Conservation (phyloP, 2,888 invertebrate genomes). For the Drosophila gaucha region DNA sequence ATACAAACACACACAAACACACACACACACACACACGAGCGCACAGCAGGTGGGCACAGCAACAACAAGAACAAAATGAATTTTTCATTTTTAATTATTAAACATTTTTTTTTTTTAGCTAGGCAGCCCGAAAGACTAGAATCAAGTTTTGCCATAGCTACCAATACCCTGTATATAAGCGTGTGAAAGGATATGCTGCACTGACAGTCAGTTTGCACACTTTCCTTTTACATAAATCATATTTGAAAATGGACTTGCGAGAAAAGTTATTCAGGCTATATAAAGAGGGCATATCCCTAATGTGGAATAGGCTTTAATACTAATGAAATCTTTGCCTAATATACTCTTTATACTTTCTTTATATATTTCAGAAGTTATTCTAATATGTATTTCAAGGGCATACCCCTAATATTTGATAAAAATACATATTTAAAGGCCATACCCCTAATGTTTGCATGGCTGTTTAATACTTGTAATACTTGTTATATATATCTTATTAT, state of each 20-base stretch:
- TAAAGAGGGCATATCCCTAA: not conserved
- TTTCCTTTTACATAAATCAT: no score
- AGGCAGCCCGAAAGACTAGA: conserved; percentile 55
- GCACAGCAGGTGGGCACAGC: conserved; percentile 21
- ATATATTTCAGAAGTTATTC: no score
- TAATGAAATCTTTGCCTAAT: not conserved
- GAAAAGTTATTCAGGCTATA: not conserved
- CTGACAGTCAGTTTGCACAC: no score
- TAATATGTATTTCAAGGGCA: not conserved
- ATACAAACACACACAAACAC: conserved; percentile 1
- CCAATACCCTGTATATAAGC: not conserved
- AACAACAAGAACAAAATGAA: conserved; percentile 11
- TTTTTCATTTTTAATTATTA: conserved; percentile 65
- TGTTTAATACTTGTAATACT: no score
- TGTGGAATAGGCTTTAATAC: not conserved
- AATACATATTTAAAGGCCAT: not conserved
- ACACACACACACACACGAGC: not conserved
- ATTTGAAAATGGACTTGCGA: no score
- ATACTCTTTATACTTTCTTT: no score
- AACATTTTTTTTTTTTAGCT: conserved; percentile 46
- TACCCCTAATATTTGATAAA: not conserved
- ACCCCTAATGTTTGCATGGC: no score
- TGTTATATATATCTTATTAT: no score
- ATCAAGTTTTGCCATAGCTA: conserved; percentile 6
- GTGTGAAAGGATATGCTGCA: no score